Percentiles rank a stretch among this genome's conserved stretches.
phyloP scores from a whole-genome alignment of 2,888 invertebrate species.

The Bombylius major region DNA sequence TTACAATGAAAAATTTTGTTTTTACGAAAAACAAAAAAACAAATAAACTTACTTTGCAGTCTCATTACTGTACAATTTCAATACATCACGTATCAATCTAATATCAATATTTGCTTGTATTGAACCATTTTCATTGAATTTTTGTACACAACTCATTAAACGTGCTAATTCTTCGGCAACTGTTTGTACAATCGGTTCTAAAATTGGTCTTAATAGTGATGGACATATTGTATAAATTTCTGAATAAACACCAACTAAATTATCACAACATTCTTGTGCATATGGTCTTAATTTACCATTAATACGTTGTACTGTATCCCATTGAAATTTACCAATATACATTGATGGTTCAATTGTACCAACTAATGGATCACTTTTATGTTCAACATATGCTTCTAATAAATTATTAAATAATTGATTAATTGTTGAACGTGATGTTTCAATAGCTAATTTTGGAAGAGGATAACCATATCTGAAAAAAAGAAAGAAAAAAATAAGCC shows the following conservation, averaged over 20 bases:
- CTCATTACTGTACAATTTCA: slow-evolving; percentile 49
- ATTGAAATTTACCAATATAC: slow-evolving; percentile 82
- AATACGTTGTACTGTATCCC: slow-evolving; percentile 64
- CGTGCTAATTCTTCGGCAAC: slow-evolving; percentile 86
- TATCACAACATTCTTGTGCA: slow-evolving; percentile 76
- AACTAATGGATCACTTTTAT: slow-evolving; percentile 85
- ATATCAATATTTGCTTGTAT: slow-evolving; percentile 73
- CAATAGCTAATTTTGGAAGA: slow-evolving; percentile 55
- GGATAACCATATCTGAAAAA: slow-evolving; percentile 55
- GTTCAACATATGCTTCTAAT: slow-evolving; percentile 72
- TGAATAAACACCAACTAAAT: slow-evolving; percentile 46
- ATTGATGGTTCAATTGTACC: slow-evolving; percentile 94
- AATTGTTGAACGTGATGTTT: slow-evolving; percentile 51
- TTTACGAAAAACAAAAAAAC: neutral
- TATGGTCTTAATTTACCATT: slow-evolving; percentile 74
- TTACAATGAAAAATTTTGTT: neutral
- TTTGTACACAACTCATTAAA: slow-evolving; percentile 65
- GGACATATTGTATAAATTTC: slow-evolving; percentile 52
- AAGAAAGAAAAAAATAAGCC: neutral
- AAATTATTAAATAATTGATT: slow-evolving; percentile 38
- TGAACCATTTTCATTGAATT: slow-evolving; percentile 55
- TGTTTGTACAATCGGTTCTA: slow-evolving; percentile 73
- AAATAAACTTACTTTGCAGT: slow-evolving; percentile 45
- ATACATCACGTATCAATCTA: slow-evolving; percentile 50
- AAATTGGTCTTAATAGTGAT: slow-evolving; percentile 56